Conservation (phyloP, 2,888 invertebrate species). For the Cantharis flavilabris region DNA sequence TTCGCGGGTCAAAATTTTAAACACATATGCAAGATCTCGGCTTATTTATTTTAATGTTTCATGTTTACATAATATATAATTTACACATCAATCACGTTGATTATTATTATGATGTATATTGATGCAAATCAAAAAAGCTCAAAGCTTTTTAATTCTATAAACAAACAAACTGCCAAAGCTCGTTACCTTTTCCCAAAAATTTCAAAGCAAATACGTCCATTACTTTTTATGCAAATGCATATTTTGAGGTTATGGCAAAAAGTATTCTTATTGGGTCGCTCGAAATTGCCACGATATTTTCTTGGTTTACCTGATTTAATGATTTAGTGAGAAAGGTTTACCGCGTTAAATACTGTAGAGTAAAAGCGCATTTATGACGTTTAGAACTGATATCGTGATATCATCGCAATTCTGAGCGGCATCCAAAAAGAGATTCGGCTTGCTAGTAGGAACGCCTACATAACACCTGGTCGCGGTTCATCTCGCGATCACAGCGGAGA, state of each 20-base stretch:
- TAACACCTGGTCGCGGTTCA: conserved; percentile 43
- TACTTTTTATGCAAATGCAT: neutral
- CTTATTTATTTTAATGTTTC: neutral
- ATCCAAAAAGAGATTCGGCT: conserved; percentile 41
- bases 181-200: neutral
- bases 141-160: neutral
- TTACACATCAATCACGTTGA: neutral
- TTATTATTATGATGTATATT: neutral
- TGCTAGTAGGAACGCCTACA: conserved; percentile 42
- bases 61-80: neutral
- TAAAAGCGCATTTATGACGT: conserved; percentile 24
- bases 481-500: conserved; percentile 40
- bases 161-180: neutral
- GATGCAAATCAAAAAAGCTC: neutral
- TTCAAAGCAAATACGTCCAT: neutral
- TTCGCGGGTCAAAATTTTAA: neutral
- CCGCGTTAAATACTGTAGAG: conserved; percentile 5
- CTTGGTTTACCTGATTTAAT: neutral
- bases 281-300: neutral
- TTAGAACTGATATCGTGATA: conserved; percentile 37
- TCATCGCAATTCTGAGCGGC: conserved; percentile 37
- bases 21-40: neutral
- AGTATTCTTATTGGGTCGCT: neutral
- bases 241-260: neutral
- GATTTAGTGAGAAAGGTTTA: neutral